Base-by-base conservation (phyloP, 1,140 invertebrate species). In the Lepidurus couesii region DNA sequence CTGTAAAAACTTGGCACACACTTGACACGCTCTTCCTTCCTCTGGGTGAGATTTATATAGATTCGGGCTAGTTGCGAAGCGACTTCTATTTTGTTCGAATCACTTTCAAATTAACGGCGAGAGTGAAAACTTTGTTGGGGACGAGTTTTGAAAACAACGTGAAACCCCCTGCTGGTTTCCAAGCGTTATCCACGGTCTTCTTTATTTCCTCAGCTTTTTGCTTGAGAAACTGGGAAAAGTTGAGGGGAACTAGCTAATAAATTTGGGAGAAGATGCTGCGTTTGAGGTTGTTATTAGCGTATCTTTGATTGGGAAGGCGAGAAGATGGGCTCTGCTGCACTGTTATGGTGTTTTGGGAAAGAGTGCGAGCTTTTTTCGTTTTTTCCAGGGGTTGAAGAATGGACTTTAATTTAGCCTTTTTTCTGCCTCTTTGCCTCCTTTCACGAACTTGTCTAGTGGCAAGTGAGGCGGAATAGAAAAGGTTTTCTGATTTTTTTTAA, bases 171-270 rank as follows among this genome's bases (percentile, higher is more conserved):
- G 53, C 53, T 65, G 53, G 6, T 65, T 65, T 65, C 34, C 34
- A 34, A 34, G 53, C 53, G 16, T 65, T 65, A 65, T 65, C 53
- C 53, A 65, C 53, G 53, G 53, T 65, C 53, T 65, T 65, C 47
- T 65, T 65, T 34, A 34, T 34, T 34, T 34, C 4, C 3, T 34
- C 34, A 34, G 3, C 3, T 4, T 34, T 34, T 34, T 34, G 2
- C 2, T 34, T 3, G 34, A 34, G 34, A 34, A 34, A 34, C 5
- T 65, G 16, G 53, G 53, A 65, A 65, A 65, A 65, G 8, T 65
- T 65, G 53, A 65, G 53, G 53, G 53, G 21, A 65, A 65, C 53
- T 65, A 34, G 53, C 53, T 65, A 65, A 65, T 65, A 65, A 65
- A 65, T 65, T 65, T 65, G 53, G 13, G 3, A 34, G 53, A 65